Conservation (phyloP, 2,888 invertebrate species). For the Agriopis marginaria region DNA sequence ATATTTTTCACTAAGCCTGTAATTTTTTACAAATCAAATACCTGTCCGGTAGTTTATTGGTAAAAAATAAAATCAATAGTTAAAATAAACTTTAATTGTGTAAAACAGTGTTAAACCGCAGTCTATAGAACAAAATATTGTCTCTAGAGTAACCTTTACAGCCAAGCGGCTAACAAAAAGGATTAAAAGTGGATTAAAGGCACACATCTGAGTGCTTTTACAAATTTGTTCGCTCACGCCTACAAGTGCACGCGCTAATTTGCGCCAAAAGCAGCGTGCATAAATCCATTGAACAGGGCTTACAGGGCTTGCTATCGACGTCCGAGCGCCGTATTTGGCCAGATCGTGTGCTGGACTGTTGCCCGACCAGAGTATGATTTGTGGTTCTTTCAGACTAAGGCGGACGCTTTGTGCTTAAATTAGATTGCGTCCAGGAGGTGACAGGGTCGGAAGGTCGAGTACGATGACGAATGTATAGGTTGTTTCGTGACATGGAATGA, state of each 20-base stretch:
- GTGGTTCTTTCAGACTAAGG: conserved; percentile 51
- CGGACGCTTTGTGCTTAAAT: conserved; percentile 49
- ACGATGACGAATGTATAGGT: conserved; percentile 25
- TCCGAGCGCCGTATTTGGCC: conserved; percentile 73
- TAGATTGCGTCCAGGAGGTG: conserved; percentile 49
- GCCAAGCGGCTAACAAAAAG: conserved; percentile 42
- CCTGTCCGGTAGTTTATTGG: no score
- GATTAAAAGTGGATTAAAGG: conserved; percentile 47
- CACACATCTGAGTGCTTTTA: conserved; percentile 52
- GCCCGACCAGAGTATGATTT: conserved; percentile 75
- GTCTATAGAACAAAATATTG: background rate
- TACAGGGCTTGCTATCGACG: conserved; percentile 73
- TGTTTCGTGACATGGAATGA: conserved; percentile 1
- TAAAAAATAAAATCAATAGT: no score
- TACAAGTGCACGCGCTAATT: conserved; percentile 78
- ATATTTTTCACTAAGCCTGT: no score
- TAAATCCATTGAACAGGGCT: conserved; percentile 78
- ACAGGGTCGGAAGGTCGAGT: conserved; percentile 45
- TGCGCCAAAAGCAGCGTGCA: conserved; percentile 78
- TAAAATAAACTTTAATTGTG: no score
- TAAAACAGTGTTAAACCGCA: no score
- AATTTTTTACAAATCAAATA: no score
- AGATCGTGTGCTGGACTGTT: conserved; percentile 70
- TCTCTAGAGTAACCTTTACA: background rate
- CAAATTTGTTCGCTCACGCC: conserved; percentile 79